Evolutionary conservation across 2,888 invertebrate species (phyloP), one percentile per base, ranked within the genome.

Genomic region (Athalia circularis): DNA sequence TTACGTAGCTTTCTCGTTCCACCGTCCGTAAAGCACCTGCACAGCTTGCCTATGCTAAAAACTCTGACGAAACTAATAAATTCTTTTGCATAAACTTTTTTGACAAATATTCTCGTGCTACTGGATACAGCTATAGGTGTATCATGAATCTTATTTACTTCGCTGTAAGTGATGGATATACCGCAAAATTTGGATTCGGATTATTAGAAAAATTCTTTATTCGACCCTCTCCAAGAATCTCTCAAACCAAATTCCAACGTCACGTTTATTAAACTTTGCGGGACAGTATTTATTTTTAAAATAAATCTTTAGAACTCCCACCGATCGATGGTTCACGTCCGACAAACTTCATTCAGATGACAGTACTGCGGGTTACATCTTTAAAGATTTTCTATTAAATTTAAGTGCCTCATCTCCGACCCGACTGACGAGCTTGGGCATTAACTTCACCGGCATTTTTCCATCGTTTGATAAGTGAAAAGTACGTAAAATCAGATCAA

Each of bases 41-140:
- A 65, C 52, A 48, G 13, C 45, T 59, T 48, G n/a, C 7, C 72
- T 6, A 59, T 45, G 11, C 13, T 59, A 43, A 5, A 72, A 57
- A 70, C 52, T 70, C 13, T 67, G 67, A 45, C 50, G 15, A 67
- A 29, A 29, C 65, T 65, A 48, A 65, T 65, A 65, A 65, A 65
- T 65, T 65, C 43, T 68, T 54, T 15, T 4, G 43, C 0, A 9
- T 6, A 68, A 68, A 68, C 68, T 54, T 43, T 67, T 43, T 5
- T 68, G 54, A 68, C 68, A 68, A 68, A 68, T 68, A 52, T 6
- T 68, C 54, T 4, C 11, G 9, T 9, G n/a, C 43, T 3, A 1
- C n/a, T 29, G 29, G 29, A 5, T 64, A 29, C 29, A 2, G 29
- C 29, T 29, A 29, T 29, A 29, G 29, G 29, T 29, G 68, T 54